Percentiles rank a stretch among this genome's conserved stretches.
Evolutionary conservation across 2,888 invertebrate genomes (phyloP).

Genomic region (Drosophila falleni): DNA sequence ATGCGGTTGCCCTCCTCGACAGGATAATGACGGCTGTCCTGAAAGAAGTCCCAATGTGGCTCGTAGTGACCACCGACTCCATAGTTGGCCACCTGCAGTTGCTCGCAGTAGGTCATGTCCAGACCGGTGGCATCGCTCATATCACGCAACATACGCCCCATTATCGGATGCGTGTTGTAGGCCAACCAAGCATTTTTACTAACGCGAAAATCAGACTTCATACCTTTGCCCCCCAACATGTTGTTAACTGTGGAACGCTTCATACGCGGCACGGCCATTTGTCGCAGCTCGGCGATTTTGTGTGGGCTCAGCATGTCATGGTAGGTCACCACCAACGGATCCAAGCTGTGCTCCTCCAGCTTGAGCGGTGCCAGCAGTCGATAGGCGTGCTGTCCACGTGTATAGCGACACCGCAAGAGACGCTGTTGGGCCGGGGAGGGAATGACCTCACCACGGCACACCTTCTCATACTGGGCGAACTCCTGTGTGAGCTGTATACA

Average conservation of each 20-base stretch:
- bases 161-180: conserved; percentile 71
- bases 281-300: conserved; percentile 87
- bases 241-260: conserved; percentile 86
- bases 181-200: conserved; percentile 87
- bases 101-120: conserved; percentile 90
- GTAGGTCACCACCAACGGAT: conserved; percentile 87
- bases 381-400: conserved; percentile 57
- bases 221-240: conserved; percentile 94
- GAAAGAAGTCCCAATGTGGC: conserved; percentile 95
- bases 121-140: conserved; percentile 88
- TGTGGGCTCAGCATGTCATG: conserved; percentile 87
- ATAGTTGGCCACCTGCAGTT: conserved; percentile 98
- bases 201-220: conserved; percentile 90
- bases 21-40: conserved; percentile 90
- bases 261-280: conserved; percentile 86
- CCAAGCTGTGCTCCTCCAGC: conserved; percentile 86
- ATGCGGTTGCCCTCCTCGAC: conserved; percentile 95
- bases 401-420: conserved; percentile 73
- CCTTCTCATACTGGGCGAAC: conserved; percentile 85
- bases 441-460: conserved; percentile 77
- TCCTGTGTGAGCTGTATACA: conserved; percentile 77
- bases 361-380: conserved; percentile 84
- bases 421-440: conserved; percentile 68
- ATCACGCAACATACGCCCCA: conserved; percentile 88
- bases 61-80: conserved; percentile 99